phyloP scores from a whole-genome alignment of 2,113 vertebrate species.

The Pampusana beccarii region DNA sequence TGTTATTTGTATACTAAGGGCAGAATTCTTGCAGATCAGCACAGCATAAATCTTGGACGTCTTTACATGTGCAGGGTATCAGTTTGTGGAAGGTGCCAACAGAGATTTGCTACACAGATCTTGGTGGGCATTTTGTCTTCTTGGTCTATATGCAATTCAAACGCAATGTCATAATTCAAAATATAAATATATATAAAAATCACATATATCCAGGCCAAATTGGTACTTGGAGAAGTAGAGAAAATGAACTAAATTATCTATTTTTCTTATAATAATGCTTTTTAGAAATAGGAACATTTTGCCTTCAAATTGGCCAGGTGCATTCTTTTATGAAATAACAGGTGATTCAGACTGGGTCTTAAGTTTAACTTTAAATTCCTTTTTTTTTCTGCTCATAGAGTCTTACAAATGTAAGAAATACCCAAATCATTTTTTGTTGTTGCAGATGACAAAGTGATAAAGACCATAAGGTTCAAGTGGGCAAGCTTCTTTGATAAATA shows the following conservation, averaged over 20 bases:
- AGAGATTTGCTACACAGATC: background rate
- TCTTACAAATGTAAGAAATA: background rate
- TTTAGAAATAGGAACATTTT: background rate
- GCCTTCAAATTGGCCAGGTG: background rate
- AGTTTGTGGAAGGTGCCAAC: background rate
- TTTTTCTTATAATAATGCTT: background rate
- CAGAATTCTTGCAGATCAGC: conserved; percentile 22
- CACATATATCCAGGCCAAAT: background rate
- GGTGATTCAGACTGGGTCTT: background rate
- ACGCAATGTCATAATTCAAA: background rate
- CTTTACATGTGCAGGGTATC: background rate
- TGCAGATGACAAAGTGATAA: background rate
- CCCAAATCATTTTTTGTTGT: background rate
- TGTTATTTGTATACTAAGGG: conserved; percentile 21
- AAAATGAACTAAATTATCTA: background rate
- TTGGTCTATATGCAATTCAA: background rate
- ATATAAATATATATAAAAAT: background rate
- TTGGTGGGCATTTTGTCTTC: background rate
- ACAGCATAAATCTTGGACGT: background rate
- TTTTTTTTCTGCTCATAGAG: background rate
- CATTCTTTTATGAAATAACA: background rate
- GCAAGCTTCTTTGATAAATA: background rate
- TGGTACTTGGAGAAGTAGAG: background rate
- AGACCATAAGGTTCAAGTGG: background rate
- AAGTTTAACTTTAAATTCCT: background rate